Evolutionary conservation across 1,140 invertebrate genomes (phyloP).

Genomic region (Probaryconus sp.): DNA sequence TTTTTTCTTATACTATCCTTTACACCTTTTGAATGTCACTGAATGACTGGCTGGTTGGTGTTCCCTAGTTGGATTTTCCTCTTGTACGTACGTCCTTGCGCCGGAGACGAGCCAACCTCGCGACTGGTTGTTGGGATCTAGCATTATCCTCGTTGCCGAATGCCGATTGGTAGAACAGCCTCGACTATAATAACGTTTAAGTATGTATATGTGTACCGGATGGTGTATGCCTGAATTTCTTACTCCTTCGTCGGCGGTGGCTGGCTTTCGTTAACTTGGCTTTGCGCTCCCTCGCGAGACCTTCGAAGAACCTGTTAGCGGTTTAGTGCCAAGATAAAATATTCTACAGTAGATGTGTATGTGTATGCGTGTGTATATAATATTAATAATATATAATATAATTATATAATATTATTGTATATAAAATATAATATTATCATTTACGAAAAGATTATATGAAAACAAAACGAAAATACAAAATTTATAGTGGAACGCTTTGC

Average conservation of each 20-base stretch:
- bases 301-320: constrained; percentile 68
- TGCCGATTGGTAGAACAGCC: constrained; percentile 58
- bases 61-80: constrained; percentile 30
- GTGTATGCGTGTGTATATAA: constrained; percentile 22
- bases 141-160: constrained; percentile 59
- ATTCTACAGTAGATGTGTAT: constrained; percentile 57
- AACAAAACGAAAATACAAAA: too few relatives aligned
- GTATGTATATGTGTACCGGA: constrained; percentile 61
- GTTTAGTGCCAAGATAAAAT: constrained; percentile 64
- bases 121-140: constrained; percentile 42
- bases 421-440: too few relatives aligned
- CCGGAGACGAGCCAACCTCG: constrained; percentile 45
- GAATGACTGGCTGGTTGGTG: neutral
- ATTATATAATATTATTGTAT: too few relatives aligned
- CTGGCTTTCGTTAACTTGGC: constrained; percentile 62
- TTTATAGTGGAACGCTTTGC: too few relatives aligned
- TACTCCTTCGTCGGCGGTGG: constrained; percentile 60
- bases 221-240: constrained; percentile 65
- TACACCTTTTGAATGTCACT: constrained; percentile 34
- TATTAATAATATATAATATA: too few relatives aligned
- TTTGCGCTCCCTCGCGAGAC: constrained; percentile 52
- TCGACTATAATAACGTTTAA: constrained; percentile 60
- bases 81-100: constrained; percentile 58
- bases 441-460: too few relatives aligned
- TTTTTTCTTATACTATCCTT: too few relatives aligned